Base-by-base conservation (phyloP, 2,888 invertebrate species). In the Rotaria socialis region DNA sequence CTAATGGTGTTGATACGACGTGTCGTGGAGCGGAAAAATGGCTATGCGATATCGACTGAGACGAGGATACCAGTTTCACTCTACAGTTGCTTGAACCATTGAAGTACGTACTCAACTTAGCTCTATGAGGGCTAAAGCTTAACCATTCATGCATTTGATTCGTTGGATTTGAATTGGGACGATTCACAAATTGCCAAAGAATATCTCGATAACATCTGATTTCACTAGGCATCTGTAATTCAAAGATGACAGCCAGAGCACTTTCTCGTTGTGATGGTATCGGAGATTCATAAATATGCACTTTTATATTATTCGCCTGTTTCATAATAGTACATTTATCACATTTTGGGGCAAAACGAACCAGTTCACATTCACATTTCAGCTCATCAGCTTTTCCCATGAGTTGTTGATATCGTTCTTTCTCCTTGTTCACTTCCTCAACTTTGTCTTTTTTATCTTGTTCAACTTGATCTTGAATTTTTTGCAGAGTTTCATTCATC, bases 1-100 rank as follows among this genome's bases (percentile, higher is more conserved):
- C 74, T 41, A 74, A 2, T 41, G 74, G 8, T 41, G 74, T 74
- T 74, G 74, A 74, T 14, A 41, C 35, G 16, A 74, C 41, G 1
- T 74, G 74, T 74, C 74, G 74, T 41, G 74, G 74, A 74, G 41
- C 4, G 14, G 74, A 74, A 74, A 41, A 74, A 74, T 74, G 74
- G 41, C 74, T 41, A 14, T 74, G 14, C 16, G 74, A 8, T 74
- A 74, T 74, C 19, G 74, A 74, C 22, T 74, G 35, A 24, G 74
- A 41, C 16, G 1, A 0, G 41, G 74, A 74, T 74, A 74, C 74
- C 16, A 74, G 41, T 41, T 74, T 74, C 11, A 74, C 74, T 74
- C 41, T 74, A 74, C 74, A 74, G 2, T 41, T 41, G 41, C 14
- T 2, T 41, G 74, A 74, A 74, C 74, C 22, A 2, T 74, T 74